Conservation (phyloP, 2,113 vertebrate species). For the Onychostruthus taczanowskii region DNA sequence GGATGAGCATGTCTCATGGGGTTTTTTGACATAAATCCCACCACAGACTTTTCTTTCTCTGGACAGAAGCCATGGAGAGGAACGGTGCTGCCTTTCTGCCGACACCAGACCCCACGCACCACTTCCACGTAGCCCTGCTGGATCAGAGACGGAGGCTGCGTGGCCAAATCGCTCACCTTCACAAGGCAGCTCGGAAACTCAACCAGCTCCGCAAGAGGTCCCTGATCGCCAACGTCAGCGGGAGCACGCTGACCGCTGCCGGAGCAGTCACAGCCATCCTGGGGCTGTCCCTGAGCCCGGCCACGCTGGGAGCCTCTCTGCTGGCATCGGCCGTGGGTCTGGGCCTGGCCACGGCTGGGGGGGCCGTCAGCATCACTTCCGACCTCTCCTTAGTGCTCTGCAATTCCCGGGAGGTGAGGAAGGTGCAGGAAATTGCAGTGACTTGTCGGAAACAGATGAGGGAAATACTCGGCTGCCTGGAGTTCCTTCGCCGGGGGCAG, state of each 20-base stretch:
- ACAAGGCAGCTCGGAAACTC: slow-evolving; percentile 58
- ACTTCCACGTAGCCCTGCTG: slow-evolving; percentile 63
- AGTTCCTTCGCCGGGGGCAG: slow-evolving; percentile 65
- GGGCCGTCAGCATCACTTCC: slow-evolving; percentile 65
- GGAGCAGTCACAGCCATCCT: slow-evolving; percentile 72
- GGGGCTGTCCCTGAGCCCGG: slow-evolving; percentile 74
- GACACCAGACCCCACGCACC: slow-evolving; percentile 23
- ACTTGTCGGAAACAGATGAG: slow-evolving; percentile 76
- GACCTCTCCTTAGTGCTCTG: slow-evolving; percentile 68
- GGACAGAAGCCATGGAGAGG: slow-evolving; percentile 64
- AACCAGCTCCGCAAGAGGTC: slow-evolving; percentile 63
- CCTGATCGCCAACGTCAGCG: slow-evolving; percentile 56
- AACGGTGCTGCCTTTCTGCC: not conserved
- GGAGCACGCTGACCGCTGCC: slow-evolving; percentile 63
- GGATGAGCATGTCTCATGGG: not conserved
- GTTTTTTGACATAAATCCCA: not conserved
- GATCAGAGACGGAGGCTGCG: slow-evolving; percentile 66
- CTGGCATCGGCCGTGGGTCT: slow-evolving; percentile 73
- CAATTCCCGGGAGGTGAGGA: slow-evolving; percentile 68
- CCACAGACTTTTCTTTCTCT: not conserved
- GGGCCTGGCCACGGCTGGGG: slow-evolving; percentile 73
- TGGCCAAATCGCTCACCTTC: slow-evolving; percentile 67
- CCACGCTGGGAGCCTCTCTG: slow-evolving; percentile 72
- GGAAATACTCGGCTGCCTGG: slow-evolving; percentile 74
- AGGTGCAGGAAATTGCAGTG: slow-evolving; percentile 73